Evolutionary conservation across 2,797 vertebrate species (phyloP).

Genomic region (Perodicticus potto): DNA sequence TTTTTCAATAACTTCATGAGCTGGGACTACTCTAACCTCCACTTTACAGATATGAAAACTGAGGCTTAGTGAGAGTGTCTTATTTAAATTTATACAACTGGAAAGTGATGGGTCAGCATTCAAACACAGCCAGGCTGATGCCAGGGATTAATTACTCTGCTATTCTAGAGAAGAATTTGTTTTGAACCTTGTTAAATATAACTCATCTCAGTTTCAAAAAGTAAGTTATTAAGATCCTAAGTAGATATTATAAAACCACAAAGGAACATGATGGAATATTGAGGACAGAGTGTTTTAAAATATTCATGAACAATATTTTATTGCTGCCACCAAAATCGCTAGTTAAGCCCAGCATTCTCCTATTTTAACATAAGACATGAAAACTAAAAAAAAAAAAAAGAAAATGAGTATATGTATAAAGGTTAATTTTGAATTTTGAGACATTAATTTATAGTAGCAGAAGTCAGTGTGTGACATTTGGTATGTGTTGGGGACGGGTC

Average conservation of each 20-base stretch:
- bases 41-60: not conserved
- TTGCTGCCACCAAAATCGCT: not conserved
- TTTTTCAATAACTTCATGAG: not conserved
- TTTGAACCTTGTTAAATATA: not conserved
- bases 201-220: not conserved
- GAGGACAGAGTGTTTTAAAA: not conserved
- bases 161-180: not conserved
- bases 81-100: not conserved
- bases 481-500: not conserved
- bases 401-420: not conserved
- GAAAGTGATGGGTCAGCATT: not conserved
- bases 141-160: not conserved
- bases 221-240: not conserved
- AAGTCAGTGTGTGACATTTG: rapidly evolving
- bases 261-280: not conserved
- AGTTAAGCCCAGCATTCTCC: not conserved
- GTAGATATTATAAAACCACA: not conserved
- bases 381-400: not conserved
- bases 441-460: not conserved
- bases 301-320: conserved; percentile 2
- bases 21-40: not conserved
- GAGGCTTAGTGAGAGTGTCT: not conserved
- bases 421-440: not conserved
- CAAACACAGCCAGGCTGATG: not conserved
- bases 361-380: conserved; percentile 25